Evolutionary conservation across 2,113 vertebrate species (phyloP).

Genomic region (Indri indri): DNA sequence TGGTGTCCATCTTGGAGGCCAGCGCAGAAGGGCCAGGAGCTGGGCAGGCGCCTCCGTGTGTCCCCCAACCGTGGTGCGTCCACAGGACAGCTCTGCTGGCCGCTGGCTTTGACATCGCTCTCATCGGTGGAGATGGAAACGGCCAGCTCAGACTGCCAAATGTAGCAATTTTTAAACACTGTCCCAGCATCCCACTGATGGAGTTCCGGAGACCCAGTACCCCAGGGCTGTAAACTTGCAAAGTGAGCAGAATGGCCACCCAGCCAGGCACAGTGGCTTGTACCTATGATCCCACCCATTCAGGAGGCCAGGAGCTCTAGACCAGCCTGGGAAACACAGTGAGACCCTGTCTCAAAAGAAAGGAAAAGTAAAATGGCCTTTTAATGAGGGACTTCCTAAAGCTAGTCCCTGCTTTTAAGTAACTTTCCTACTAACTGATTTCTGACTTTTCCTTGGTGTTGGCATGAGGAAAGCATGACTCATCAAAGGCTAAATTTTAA

Average conservation of each 20-base stretch:
- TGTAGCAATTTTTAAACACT: background rate
- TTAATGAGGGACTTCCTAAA: background rate
- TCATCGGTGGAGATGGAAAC: too few species aligned
- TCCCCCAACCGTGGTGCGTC: too few species aligned
- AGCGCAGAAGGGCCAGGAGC: background rate
- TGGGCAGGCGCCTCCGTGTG: too few species aligned
- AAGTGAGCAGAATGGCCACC: background rate
- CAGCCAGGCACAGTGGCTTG: too few species aligned
- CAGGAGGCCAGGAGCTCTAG: too few species aligned
- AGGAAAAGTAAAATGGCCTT: too few species aligned
- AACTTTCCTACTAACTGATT: rapidly evolving
- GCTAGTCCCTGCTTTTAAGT: background rate
- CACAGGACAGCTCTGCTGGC: background rate
- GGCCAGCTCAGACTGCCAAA: background rate
- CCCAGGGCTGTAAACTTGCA: too few species aligned
- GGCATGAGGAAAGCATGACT: rapidly evolving
- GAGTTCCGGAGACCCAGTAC: background rate
- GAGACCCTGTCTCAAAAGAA: too few species aligned
- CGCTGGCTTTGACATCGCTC: rapidly evolving
- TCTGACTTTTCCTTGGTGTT: background rate
- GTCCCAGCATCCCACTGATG: too few species aligned
- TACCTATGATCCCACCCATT: too few species aligned
- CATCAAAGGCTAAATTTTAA: background rate
- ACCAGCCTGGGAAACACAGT: too few species aligned
- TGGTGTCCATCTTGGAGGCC: background rate